phyloP scores from a whole-genome alignment of 2,113 vertebrate genomes.

The Ceyx margarethae region DNA sequence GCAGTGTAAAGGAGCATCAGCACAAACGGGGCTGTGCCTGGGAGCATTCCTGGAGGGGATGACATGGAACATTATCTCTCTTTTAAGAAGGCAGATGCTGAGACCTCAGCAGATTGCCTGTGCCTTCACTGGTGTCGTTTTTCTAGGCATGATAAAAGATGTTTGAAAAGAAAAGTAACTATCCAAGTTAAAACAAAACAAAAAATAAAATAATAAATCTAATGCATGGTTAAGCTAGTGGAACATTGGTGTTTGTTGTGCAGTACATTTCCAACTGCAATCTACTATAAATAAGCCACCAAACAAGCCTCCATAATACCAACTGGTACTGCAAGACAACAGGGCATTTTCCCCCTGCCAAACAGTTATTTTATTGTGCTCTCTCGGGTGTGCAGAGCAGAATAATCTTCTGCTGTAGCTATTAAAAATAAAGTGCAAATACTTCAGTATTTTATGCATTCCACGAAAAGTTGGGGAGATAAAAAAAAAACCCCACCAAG shows the following conservation, averaged over 20 bases:
- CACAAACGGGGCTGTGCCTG: neutral
- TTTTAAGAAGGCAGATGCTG: neutral
- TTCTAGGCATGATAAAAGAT: neutral
- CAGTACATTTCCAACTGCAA: conserved; percentile 47
- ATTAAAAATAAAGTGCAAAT: conserved; percentile 57
- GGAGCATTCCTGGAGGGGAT: neutral
- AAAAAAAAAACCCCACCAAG: neutral
- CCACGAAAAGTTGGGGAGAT: conserved; percentile 18
- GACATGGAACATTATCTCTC: neutral
- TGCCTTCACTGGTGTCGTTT: neutral
- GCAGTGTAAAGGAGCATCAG: neutral
- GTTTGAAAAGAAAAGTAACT: conserved; percentile 54
- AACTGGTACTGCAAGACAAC: conserved; percentile 82
- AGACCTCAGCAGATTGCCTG: neutral
- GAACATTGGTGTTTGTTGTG: conserved; percentile 58
- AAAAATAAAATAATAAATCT: neutral
- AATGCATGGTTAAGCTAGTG: conserved; percentile 26
- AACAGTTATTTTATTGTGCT: conserved; percentile 78
- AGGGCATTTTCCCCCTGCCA: conserved; percentile 61
- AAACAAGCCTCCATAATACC: conserved; percentile 79
- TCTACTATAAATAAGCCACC: conserved; percentile 69
- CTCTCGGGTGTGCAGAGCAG: conserved; percentile 32
- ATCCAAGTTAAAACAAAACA: conserved; percentile 16
- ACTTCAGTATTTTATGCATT: neutral
- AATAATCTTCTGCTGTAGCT: conserved; percentile 52